Evolutionary conservation across 1,140 invertebrate genomes (phyloP).

Genomic region (Pygmarrhopalites habei): DNA sequence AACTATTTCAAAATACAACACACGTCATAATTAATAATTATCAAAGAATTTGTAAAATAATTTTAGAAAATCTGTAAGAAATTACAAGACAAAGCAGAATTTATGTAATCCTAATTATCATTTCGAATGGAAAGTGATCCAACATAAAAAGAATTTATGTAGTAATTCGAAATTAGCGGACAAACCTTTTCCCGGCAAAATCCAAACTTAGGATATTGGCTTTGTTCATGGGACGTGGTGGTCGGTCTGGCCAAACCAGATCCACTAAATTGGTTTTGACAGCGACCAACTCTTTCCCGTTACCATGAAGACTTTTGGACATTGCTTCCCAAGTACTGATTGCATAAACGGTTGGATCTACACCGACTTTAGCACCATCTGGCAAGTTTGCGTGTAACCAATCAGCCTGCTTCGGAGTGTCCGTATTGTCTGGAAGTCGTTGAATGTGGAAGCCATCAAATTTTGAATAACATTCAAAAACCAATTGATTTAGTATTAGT

Average conservation of each 20-base stretch:
- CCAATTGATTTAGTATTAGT: no score
- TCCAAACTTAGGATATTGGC: conserved; percentile 58
- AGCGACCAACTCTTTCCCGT: conserved; percentile 61
- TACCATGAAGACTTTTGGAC: conserved; percentile 51
- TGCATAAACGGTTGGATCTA: conserved; percentile 71
- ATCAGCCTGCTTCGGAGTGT: conserved; percentile 60
- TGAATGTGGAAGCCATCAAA: no score
- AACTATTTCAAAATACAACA: no score
- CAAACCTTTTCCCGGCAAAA: conserved; percentile 57
- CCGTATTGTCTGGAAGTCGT: conserved; percentile 44
- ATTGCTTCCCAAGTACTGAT: conserved; percentile 64
- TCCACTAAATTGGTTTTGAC: conserved; percentile 78
- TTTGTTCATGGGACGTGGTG: conserved; percentile 52
- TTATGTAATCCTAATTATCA: no score
- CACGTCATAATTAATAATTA: no score
- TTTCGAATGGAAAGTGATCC: no score
- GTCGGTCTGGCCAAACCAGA: conserved; percentile 59
- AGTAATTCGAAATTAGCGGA: no score
- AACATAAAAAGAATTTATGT: no score
- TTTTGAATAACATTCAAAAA: no score
- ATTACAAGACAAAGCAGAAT: no score
- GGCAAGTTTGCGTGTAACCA: conserved; percentile 71
- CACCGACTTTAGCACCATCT: conserved; percentile 65
- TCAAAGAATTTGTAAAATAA: no score
- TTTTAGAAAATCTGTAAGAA: no score